Conservation (phyloP, 2,797 vertebrate species). For the Falco novaeseelandiae region DNA sequence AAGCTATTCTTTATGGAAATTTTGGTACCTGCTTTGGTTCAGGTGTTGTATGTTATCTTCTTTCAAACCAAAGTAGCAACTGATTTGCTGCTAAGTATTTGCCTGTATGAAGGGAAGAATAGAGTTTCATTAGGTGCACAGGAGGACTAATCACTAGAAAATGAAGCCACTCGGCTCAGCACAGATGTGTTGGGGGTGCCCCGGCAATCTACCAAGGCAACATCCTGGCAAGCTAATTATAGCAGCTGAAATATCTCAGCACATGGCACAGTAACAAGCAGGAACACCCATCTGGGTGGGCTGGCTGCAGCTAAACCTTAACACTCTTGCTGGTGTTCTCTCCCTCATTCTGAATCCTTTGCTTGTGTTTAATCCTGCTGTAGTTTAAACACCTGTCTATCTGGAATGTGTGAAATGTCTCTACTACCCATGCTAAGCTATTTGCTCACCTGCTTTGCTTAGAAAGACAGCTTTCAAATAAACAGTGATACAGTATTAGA, state of each 20-base stretch:
- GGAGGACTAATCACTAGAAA: not conserved
- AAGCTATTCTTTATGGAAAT: not conserved
- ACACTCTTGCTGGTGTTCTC: not conserved
- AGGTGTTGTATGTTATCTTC: not conserved
- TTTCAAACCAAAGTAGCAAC: not conserved
- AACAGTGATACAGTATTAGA: slow-evolving; percentile 50
- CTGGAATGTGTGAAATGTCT: slow-evolving; percentile 79
- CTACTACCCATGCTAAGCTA: slow-evolving; percentile 63
- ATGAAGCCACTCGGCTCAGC: not conserved
- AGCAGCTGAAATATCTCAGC: slow-evolving; percentile 37
- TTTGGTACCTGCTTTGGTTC: not conserved
- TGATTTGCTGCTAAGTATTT: not conserved
- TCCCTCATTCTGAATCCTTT: slow-evolving; percentile 53
- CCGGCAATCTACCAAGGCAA: slow-evolving; percentile 4
- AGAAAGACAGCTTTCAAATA: slow-evolving; percentile 74
- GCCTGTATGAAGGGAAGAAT: not conserved
- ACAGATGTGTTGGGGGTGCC: not conserved
- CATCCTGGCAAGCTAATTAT: slow-evolving; percentile 25
- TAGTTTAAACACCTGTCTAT: slow-evolving; percentile 84
- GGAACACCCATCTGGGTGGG: slow-evolving; percentile 52
- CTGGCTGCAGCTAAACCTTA: slow-evolving; percentile 34
- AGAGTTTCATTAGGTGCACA: not conserved
- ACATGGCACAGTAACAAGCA: slow-evolving; percentile 24
- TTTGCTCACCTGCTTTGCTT: slow-evolving; percentile 77
- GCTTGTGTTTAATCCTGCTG: slow-evolving; percentile 71